A percentile compares a stretch with the other conserved stretches of the same genome.
phyloP scores from a whole-genome alignment of 2,888 invertebrate genomes.

The Hirtodrosophila alboralis region DNA sequence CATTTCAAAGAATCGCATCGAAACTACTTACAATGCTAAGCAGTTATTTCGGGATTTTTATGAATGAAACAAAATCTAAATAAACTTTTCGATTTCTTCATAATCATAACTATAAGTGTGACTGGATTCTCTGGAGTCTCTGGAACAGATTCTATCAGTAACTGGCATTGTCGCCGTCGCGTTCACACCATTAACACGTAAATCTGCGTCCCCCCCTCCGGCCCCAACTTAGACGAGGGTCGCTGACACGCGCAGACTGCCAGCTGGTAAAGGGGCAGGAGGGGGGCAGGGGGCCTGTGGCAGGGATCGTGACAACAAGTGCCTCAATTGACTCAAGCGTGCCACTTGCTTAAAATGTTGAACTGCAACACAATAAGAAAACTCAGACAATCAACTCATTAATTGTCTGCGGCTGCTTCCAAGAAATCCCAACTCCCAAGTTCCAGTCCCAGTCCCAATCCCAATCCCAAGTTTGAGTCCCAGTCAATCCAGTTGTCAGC shows the following conservation, averaged over 20 bases:
- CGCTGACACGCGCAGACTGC: conserved; percentile 58
- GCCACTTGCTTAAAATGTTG: conserved; percentile 5
- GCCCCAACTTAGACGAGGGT: conserved; percentile 52
- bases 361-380: conserved; percentile 27
- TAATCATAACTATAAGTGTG: conserved; percentile 19
- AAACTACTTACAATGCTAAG: conserved; percentile 7
- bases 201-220: background rate
- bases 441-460: background rate
- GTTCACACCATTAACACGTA: conserved; percentile 56
- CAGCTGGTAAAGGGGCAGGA: background rate
- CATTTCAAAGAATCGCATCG: conserved; percentile 25
- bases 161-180: conserved; percentile 42
- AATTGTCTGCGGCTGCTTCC: conserved; percentile 35
- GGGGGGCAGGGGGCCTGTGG: background rate
- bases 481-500: too few species aligned
- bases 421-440: conserved; percentile 21
- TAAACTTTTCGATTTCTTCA: conserved; percentile 1
- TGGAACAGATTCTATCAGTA: conserved; percentile 52
- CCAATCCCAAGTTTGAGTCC: too few species aligned
- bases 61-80: conserved; percentile 28
- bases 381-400: conserved; percentile 27
- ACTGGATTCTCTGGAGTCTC: background rate
- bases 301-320: conserved; percentile 59
- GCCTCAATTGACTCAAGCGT: conserved; percentile 48
- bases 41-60: conserved; percentile 16